phyloP scores from a whole-genome alignment of 2,113 vertebrate genomes.

The Sorex araneus region DNA sequence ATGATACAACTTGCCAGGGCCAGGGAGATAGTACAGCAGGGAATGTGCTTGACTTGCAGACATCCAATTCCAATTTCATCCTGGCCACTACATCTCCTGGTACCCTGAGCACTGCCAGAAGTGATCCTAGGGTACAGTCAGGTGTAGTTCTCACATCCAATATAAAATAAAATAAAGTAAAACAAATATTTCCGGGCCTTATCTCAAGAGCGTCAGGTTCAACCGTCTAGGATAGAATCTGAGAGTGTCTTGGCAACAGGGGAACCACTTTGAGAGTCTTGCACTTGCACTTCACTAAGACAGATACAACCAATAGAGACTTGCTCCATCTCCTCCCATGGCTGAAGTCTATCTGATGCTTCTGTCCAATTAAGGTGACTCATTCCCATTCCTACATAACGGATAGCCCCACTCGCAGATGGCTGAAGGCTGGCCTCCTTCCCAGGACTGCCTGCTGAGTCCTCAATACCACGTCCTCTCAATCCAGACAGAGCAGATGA shows the following conservation, averaged over 20 bases:
- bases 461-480: background rate
- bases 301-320: background rate
- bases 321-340: background rate
- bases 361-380: constrained; percentile 41
- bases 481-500: constrained; percentile 61
- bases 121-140: too few relatives aligned
- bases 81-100: too few relatives aligned
- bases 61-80: too few relatives aligned
- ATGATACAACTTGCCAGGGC: background rate
- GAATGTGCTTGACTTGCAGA: too few relatives aligned
- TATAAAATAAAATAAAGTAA: too few relatives aligned
- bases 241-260: background rate
- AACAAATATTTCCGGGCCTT: background rate
- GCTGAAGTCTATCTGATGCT: constrained; percentile 46
- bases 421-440: constrained; percentile 51
- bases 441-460: constrained; percentile 4
- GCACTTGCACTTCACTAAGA: background rate
- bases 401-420: constrained; percentile 57
- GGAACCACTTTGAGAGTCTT: background rate
- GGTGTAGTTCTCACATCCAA: too few relatives aligned
- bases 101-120: too few relatives aligned
- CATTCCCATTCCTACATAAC: constrained; percentile 7
- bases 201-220: background rate
- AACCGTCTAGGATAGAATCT: background rate
- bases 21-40: too few relatives aligned